These are phyloP conservation scores for Lutjanus erythropterus DNA, from an alignment of 2,113 vertebrate species.

Conservation along the genomic window DNA sequence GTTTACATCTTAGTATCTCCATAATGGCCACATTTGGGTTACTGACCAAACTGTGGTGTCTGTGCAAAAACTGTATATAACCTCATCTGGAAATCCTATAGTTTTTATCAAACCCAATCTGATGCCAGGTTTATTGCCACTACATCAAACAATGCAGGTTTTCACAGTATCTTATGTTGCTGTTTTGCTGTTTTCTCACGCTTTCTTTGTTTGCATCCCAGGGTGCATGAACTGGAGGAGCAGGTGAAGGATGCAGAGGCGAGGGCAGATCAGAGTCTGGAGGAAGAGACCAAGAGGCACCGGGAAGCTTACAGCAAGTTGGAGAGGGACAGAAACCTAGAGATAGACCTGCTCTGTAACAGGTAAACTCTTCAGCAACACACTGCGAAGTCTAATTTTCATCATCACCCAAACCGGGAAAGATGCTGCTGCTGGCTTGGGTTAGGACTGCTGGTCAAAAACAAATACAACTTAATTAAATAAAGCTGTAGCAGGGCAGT, in stretches of 20 bases:
- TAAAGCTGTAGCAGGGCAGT: not conserved
- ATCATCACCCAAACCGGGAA: not conserved
- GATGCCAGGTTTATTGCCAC: not conserved
- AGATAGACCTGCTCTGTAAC: slow-evolving; percentile 92
- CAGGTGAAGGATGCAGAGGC: slow-evolving; percentile 95
- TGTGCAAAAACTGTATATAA: too few relatives aligned
- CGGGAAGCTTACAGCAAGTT: slow-evolving; percentile 90
- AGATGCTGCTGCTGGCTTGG: not conserved
- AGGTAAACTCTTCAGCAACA: slow-evolving; percentile 76
- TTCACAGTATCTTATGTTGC: not conserved
- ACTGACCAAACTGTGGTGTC: too few relatives aligned
- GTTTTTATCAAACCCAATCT: not conserved
- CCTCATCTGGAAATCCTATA: not conserved
- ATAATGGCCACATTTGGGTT: too few relatives aligned
- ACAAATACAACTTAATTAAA: not conserved
- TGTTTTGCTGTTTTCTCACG: not conserved
- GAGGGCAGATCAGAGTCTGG: slow-evolving; percentile 89
- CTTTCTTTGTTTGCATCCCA: slow-evolving; percentile 63
- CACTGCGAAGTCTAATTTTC: not conserved
- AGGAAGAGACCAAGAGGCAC: slow-evolving; percentile 93
- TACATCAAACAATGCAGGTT: not conserved
- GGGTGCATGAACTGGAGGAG: slow-evolving; percentile 97
- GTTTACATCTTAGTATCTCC: too few relatives aligned
- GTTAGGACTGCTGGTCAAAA: not conserved
- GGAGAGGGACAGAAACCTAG: slow-evolving; percentile 89